Evolutionary conservation across 2,888 invertebrate species (phyloP), one percentile per base, ranked within the genome.

Genomic region (Pemphredon lugubris): DNA sequence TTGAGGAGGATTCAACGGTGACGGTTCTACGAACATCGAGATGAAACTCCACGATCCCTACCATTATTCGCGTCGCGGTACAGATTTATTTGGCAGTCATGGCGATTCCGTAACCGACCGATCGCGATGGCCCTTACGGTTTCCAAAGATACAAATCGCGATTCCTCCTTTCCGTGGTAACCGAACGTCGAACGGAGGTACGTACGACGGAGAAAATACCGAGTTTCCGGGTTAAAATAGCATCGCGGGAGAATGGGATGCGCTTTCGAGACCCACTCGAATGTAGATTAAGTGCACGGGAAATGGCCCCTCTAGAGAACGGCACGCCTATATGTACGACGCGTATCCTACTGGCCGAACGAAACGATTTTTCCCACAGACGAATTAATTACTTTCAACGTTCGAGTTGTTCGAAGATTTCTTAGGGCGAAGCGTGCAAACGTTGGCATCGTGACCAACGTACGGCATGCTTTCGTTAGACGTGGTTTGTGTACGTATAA

Each of bases 121-220:
- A 63, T 73, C 70, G 53, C 65, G 5, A 39, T 20, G 45, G 45
- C 26, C 4, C 26, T 59, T 30, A 66, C 60, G 60, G 58, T 68
- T 42, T 14, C 55, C 54, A 16, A 26, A 50, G 73, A 72, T 72
- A 74, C 79, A 65, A 63, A 79, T 79, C 73, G 69, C 54, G 76
- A 79, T 79, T 77, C 70, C 72, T 79, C 65, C 74, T 74, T 63
- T 63, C 67, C 53, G 32, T 60, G 63, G 65, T 72, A 60, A 51
- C 63, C 48, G 59, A 59, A 60, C 40, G 13, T 50, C 61, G 61
- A 42, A 50, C 11, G 37, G 21, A 44, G 34, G 39, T 54, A 47
- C 32, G 40, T 48, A 53, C 60, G 18, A 59, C 32, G 37, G 55
- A 73, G 76, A 69, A 76, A 79, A 79, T 79, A 68, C 47, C 16